Conservation (phyloP, 2,113 vertebrate species). For the Potamarius usumacintae region DNA sequence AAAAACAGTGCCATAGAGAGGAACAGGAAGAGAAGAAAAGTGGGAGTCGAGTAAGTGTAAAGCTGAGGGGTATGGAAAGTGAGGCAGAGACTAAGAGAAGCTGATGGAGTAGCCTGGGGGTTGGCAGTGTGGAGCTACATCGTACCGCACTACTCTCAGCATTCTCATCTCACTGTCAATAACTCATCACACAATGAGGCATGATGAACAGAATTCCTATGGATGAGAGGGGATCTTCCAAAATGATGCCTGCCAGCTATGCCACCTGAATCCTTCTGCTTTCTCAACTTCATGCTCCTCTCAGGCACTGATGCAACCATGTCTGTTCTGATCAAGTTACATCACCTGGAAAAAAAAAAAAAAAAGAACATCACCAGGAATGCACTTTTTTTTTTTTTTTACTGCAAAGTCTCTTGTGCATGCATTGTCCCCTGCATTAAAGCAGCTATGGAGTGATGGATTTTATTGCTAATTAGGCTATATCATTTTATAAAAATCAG, state of each 20-base stretch:
- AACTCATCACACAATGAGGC: slow-evolving; percentile 57
- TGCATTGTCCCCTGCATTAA: slow-evolving; percentile 19
- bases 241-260: slow-evolving; percentile 52
- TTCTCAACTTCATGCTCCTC: slow-evolving; percentile 25
- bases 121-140: slow-evolving; percentile 16
- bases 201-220: slow-evolving; percentile 46
- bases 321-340: slow-evolving; percentile 47
- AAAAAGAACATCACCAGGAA: slow-evolving; percentile 7
- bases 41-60: slow-evolving; percentile 16
- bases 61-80: slow-evolving; percentile 16
- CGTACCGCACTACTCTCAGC: slow-evolving; percentile 32
- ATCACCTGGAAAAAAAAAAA: slow-evolving; percentile 39
- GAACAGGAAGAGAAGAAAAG: slow-evolving; percentile 24
- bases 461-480: slow-evolving; percentile 59
- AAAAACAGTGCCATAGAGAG: slow-evolving; percentile 33
- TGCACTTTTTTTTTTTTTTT: not conserved
- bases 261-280: slow-evolving; percentile 33
- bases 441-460: slow-evolving; percentile 9
- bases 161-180: slow-evolving; percentile 48
- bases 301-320: slow-evolving; percentile 46
- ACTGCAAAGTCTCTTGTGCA: slow-evolving; percentile 17
- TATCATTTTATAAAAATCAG: slow-evolving; percentile 58
- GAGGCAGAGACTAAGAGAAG: slow-evolving; percentile 23
- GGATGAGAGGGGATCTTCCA: slow-evolving; percentile 43
- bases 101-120: slow-evolving; percentile 37